Conservation (phyloP, 2,113 vertebrate genomes). For the Rhabdomys dilectus region DNA sequence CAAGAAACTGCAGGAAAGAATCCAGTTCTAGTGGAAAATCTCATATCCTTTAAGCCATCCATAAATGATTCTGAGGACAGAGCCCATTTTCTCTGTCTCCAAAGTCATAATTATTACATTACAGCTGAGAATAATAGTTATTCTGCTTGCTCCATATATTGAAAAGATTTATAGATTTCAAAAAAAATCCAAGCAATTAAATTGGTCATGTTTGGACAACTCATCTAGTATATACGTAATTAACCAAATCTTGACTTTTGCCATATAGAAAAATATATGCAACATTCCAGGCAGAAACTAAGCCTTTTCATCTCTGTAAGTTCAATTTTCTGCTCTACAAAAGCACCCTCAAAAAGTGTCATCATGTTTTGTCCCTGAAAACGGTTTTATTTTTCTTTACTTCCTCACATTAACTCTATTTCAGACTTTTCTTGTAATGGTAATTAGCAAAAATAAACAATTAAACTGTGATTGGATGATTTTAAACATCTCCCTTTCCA, state of each 20-base stretch:
- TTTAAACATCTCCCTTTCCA: slow-evolving; percentile 24
- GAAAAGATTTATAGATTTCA: not conserved
- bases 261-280: not conserved
- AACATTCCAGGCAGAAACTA: not conserved
- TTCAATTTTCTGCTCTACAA: not conserved
- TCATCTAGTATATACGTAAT: not conserved
- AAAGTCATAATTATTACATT: not conserved
- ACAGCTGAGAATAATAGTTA: not conserved
- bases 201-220: not conserved
- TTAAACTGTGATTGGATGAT: not conserved
- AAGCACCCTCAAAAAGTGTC: not conserved
- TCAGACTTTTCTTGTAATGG: slow-evolving; percentile 1
- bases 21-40: not conserved
- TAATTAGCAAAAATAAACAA: slow-evolving; percentile 58
- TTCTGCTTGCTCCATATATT: not conserved
- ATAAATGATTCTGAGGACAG: no score
- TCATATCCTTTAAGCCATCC: fast-evolving
- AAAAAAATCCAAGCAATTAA: not conserved
- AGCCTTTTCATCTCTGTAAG: not conserved
- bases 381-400: not conserved
- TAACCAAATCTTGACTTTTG: not conserved
- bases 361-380: not conserved
- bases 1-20: not conserved
- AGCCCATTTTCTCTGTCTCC: not conserved
- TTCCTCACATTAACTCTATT: not conserved